phyloP scores from a whole-genome alignment of 2,888 invertebrate genomes.

The Pseudanteris insignis region DNA sequence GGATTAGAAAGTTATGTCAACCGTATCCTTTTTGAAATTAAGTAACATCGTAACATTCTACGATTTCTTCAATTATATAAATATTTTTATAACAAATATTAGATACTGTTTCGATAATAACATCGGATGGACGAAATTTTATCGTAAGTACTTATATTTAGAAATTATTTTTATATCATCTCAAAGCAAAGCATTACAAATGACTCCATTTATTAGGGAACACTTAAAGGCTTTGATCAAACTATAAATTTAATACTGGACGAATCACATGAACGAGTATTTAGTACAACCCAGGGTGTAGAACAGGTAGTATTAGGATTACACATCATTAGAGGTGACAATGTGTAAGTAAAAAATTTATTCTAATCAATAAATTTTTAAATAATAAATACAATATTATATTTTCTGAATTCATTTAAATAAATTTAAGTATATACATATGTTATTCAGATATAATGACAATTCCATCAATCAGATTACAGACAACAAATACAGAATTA shows the following conservation, averaged over 20 bases:
- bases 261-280: slow-evolving; percentile 98
- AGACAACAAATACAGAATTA: too few species aligned
- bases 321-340: slow-evolving; percentile 98
- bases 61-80: not conserved
- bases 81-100: slow-evolving; percentile 25
- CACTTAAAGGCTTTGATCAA: slow-evolving; percentile 98
- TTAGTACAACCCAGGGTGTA: slow-evolving; percentile 89
- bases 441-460: too few species aligned
- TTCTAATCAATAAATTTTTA: not conserved
- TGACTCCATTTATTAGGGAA: slow-evolving; percentile 77
- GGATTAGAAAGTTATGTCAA: slow-evolving; percentile 38
- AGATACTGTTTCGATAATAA: slow-evolving; percentile 93
- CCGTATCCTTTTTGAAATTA: slow-evolving; percentile 37
- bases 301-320: slow-evolving; percentile 95
- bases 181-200: too few species aligned
- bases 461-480: too few species aligned
- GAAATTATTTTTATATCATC: too few species aligned
- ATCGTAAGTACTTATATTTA: slow-evolving; percentile 80
- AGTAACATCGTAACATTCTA: not conserved
- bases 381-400: not conserved
- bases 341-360: slow-evolving; percentile 76
- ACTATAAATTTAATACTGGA: slow-evolving; percentile 98
- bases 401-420: not conserved
- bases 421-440: not conserved
- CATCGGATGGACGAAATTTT: slow-evolving; percentile 95